phyloP scores from a whole-genome alignment of 1,140 invertebrate species.

The Venustaconcha ellipsiformis region DNA sequence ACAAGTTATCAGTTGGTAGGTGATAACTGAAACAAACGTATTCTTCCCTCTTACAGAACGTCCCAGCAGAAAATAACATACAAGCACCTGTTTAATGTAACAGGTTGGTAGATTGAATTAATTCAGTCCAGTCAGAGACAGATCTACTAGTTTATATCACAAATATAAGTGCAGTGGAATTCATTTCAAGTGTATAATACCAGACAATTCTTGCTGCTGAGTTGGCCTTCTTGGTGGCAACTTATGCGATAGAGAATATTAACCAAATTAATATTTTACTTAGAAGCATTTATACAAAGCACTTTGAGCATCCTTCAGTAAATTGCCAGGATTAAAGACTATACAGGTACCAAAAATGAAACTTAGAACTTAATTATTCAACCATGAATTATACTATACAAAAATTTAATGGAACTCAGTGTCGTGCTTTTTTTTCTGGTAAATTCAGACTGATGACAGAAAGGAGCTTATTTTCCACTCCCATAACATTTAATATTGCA shows the following conservation, averaged over 20 bases:
- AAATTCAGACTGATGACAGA: neutral
- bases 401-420: neutral
- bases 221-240: constrained; percentile 24
- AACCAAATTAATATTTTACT: constrained; percentile 2
- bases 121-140: neutral
- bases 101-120: constrained; percentile 20
- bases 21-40: constrained; percentile 16
- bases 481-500: neutral
- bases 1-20: constrained; percentile 5
- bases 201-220: constrained; percentile 14
- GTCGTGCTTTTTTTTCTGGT: neutral
- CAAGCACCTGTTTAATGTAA: constrained; percentile 30
- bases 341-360: constrained; percentile 13
- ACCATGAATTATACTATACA: neutral
- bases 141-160: neutral
- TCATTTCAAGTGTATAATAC: constrained; percentile 24
- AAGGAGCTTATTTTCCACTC: neutral
- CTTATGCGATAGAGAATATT: constrained; percentile 20
- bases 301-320: constrained; percentile 15
- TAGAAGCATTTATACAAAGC: constrained; percentile 17
- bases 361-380: neutral
- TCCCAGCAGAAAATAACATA: constrained; percentile 22
- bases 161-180: neutral
- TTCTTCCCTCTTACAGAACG: constrained; percentile 9
- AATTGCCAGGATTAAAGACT: constrained; percentile 19